These are phyloP conservation scores for Mastacembelus armatus DNA, from an alignment of 2,797 vertebrate genomes.

Conservation along the genomic window DNA sequence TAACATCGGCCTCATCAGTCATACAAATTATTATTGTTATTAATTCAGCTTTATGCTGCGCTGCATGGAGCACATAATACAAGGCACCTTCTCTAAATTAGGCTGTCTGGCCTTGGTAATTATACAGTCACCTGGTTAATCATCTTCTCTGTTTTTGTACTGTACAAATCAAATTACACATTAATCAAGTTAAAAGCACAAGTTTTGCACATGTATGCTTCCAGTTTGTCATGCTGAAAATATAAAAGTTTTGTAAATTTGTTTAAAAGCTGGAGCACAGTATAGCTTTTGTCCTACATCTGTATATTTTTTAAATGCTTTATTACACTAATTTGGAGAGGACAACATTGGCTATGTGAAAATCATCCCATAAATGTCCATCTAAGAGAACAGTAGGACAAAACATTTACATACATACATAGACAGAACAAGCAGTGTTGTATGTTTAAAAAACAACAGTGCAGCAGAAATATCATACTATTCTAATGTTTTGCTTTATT, in stretches of 20 bases:
- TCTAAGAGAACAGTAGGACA: too few relatives aligned
- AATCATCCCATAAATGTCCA: too few relatives aligned
- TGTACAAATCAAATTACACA: background rate
- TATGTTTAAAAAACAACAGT: too few relatives aligned
- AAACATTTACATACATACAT: too few relatives aligned
- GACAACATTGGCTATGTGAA: background rate
- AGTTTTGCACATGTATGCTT: background rate
- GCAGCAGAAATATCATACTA: background rate
- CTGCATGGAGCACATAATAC: background rate
- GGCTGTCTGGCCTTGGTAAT: background rate
- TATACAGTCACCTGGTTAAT: conserved; percentile 12
- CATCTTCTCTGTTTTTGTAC: background rate
- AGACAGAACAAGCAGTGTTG: too few relatives aligned
- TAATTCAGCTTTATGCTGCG: background rate
- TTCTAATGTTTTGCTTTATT: background rate
- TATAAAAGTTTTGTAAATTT: too few relatives aligned
- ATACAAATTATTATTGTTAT: background rate
- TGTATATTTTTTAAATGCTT: background rate
- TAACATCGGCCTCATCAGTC: background rate
- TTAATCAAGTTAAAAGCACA: background rate
- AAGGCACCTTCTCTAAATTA: background rate
- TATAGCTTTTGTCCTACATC: too few relatives aligned
- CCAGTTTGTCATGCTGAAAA: background rate
- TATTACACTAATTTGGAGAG: background rate
- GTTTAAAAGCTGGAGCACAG: background rate